These are phyloP conservation scores for Amphimedon queenslandica DNA, from an alignment of 37 sponge, comb jelly and placozoan species.

Conservation along the genomic window DNA sequence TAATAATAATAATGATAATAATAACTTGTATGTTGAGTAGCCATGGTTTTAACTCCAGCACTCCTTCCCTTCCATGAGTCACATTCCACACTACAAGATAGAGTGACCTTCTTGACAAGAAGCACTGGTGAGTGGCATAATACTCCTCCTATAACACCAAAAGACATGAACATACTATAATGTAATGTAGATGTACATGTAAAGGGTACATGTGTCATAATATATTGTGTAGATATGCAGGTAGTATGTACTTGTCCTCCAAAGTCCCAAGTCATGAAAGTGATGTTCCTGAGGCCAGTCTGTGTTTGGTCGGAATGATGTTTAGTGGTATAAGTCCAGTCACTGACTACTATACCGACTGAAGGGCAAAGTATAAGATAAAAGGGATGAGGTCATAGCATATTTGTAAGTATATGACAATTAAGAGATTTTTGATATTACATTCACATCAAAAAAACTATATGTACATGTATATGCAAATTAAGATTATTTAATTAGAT, in stretches of 20 bases:
- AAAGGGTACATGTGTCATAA: slow-evolving; percentile 5
- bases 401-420: not conserved
- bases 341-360: slow-evolving; percentile 79
- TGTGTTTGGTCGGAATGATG: slow-evolving; percentile 44
- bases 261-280: slow-evolving; percentile 93
- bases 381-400: not conserved
- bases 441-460: too few relatives aligned
- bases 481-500: too few relatives aligned
- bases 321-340: slow-evolving; percentile 74
- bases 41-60: slow-evolving; percentile 62
- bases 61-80: slow-evolving; percentile 49
- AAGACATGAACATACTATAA: not conserved
- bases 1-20: not conserved
- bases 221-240: not conserved
- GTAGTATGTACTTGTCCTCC: slow-evolving; percentile 71
- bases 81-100: slow-evolving; percentile 81
- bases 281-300: slow-evolving; percentile 61
- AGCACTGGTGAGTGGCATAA: slow-evolving; percentile 80
- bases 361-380: too few relatives aligned
- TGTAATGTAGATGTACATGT: slow-evolving; percentile 1
- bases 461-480: too few relatives aligned
- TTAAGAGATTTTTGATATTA: too few relatives aligned
- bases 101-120: slow-evolving; percentile 65
- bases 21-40: slow-evolving; percentile 74
- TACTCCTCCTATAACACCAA: slow-evolving; percentile 55